A percentile compares a stretch with the other conserved stretches of the same genome.
Evolutionary conservation across 2,797 vertebrate species (phyloP).

Genomic region (Anableps anableps): DNA sequence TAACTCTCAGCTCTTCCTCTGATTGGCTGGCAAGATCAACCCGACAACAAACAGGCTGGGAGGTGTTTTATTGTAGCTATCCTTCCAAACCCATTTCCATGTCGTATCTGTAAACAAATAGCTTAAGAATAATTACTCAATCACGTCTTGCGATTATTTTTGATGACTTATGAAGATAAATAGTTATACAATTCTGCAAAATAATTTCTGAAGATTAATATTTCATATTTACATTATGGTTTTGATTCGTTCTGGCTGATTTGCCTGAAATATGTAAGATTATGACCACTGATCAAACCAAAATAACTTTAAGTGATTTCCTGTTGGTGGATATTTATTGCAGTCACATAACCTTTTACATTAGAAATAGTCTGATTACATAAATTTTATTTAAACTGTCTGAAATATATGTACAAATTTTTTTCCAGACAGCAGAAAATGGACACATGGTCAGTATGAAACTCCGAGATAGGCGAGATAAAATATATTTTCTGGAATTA

Average conservation of each 20-base stretch:
- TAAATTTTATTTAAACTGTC: neutral
- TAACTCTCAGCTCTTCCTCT: rapidly evolving
- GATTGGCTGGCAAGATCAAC: constrained; percentile 40
- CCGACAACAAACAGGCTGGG: neutral
- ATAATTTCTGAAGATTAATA: neutral
- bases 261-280: too few species aligned
- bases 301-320: too few species aligned
- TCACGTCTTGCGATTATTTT: neutral
- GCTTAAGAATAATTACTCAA: neutral
- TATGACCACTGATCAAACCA: too few species aligned
- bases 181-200: neutral
- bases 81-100: neutral
- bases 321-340: neutral
- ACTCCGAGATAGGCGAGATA: too few species aligned
- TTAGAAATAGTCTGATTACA: neutral
- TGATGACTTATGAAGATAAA: neutral
- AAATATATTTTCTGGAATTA: too few species aligned
- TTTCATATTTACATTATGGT: neutral
- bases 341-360: neutral
- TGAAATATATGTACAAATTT: neutral
- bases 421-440: neutral
- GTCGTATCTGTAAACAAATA: neutral
- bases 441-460: neutral
- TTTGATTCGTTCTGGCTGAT: too few species aligned
- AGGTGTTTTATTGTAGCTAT: neutral